Evolutionary conservation across 2,113 vertebrate genomes (phyloP), one percentile per base, ranked within the genome.

Genomic region (Charadrius vociferus): DNA sequence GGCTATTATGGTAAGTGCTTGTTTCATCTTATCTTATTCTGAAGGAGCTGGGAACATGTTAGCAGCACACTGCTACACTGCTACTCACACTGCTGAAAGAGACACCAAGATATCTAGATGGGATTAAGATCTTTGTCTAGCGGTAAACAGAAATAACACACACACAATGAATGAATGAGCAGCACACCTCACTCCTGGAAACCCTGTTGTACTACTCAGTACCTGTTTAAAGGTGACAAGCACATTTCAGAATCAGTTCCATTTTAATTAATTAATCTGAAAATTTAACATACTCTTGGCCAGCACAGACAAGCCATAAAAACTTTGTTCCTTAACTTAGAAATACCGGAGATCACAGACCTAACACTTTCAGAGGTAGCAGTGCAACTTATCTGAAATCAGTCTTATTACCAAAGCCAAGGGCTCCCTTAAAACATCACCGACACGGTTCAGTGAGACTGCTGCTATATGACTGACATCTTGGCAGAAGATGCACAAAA

Each of bases 401-500:
- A 97, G 90, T 49, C 91, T 67, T 89, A 92, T 61, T 97, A 95
- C 77, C 67, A 96, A 97, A 97, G 95, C 86, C 72, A 92, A 97
- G 81, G 91, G 58, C 72, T 96, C 78, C 93, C 96, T 97, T 91
- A 96, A 97, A 97, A 97, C 93, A 96, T 80, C 94, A 96, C 73
- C 9, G 30, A 93, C 14, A 74, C 4, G 86, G 95, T 95, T 97
- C 94, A 96, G 63, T 14, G 56, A 87, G 86, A 87, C 56, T 93
- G 94, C 81, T 96, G 77, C 95, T 95, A 72, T 86, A 97, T 98
- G 97, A 98, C 97, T 98, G 98, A 97, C 95, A 97, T 98, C 94
- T 97, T 98, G 98, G 97, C 97, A 98, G 97, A 85, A 98, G 97
- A 98, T 90, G 89, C 92, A 97, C 92, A 97, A 98, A 98, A 98